phyloP scores from a whole-genome alignment of 1,140 invertebrate genomes.

The Orius insidiosus region DNA sequence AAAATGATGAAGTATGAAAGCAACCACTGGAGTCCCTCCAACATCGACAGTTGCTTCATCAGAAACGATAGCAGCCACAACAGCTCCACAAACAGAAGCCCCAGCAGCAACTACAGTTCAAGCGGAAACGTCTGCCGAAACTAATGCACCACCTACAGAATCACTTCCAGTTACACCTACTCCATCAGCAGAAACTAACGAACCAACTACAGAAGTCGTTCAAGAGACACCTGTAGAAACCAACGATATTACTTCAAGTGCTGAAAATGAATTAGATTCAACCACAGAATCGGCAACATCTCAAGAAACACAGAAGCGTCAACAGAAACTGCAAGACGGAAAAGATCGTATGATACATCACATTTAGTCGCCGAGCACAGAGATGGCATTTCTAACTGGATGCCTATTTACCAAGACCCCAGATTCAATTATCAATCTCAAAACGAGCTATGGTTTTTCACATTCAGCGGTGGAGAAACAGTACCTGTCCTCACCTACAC shows the following conservation, averaged over 20 bases:
- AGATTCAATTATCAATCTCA: conserved; percentile 10
- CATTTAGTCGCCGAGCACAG: conserved; percentile 11
- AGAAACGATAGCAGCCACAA: conserved; percentile 10
- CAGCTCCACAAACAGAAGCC: conserved; percentile 5
- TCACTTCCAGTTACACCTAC: neutral
- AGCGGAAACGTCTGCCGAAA: conserved; percentile 1
- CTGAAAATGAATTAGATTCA: neutral
- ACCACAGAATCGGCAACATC: neutral
- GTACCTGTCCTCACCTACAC: conserved; percentile 42
- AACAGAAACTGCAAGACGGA: conserved; percentile 4
- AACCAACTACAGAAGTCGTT: neutral
- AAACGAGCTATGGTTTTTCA: conserved; percentile 17
- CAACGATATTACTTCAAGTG: neutral
- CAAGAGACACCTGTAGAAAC: neutral
- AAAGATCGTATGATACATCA: neutral
- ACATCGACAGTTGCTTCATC: neutral
- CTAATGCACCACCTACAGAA: neutral
- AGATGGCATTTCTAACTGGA: conserved; percentile 12
- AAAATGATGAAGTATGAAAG: neutral
- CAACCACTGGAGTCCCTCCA: neutral
- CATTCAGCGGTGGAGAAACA: conserved; percentile 14
- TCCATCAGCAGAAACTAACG: neutral
- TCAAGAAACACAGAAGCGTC: neutral
- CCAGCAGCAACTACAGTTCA: conserved; percentile 9
- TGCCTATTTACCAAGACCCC: conserved; percentile 9